Conservation (phyloP, 2,113 vertebrate species). For the Rhinolophus ferrumequinum region DNA sequence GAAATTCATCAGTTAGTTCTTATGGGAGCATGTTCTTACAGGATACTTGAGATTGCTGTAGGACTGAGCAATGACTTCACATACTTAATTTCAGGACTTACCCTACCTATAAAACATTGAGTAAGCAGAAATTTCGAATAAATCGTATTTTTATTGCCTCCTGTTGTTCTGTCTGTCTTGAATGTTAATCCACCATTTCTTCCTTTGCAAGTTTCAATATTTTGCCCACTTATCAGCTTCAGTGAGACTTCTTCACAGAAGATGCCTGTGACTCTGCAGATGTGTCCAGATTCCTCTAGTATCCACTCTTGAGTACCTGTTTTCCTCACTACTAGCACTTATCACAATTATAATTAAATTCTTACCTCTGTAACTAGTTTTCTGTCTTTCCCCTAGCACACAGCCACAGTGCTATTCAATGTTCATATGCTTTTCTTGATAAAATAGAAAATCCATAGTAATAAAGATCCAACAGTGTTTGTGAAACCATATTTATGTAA, state of each 20-base stretch:
- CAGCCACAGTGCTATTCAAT: background rate
- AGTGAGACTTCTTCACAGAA: background rate
- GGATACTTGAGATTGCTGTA: background rate
- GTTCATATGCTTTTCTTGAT: background rate
- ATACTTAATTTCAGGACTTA: slow-evolving; percentile 6
- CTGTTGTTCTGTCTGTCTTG: background rate
- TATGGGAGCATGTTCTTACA: background rate
- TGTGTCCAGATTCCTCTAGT: background rate
- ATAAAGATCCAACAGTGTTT: slow-evolving; percentile 36
- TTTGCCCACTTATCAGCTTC: background rate
- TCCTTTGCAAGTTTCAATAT: background rate
- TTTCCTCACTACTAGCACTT: background rate
- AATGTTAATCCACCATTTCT: background rate
- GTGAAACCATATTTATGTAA: background rate
- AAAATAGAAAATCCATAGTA: background rate
- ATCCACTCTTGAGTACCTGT: background rate
- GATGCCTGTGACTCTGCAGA: background rate
- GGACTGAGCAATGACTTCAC: background rate
- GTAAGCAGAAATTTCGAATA: slow-evolving; percentile 43
- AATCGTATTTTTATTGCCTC: background rate
- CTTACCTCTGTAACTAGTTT: background rate
- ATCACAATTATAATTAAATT: background rate
- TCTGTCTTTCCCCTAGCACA: background rate
- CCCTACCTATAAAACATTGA: background rate
- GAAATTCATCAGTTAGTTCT: background rate